Evolutionary conservation across 2,888 invertebrate species (phyloP), one percentile per base, ranked within the genome.

Genomic region (Pachymerium ferrugineum): DNA sequence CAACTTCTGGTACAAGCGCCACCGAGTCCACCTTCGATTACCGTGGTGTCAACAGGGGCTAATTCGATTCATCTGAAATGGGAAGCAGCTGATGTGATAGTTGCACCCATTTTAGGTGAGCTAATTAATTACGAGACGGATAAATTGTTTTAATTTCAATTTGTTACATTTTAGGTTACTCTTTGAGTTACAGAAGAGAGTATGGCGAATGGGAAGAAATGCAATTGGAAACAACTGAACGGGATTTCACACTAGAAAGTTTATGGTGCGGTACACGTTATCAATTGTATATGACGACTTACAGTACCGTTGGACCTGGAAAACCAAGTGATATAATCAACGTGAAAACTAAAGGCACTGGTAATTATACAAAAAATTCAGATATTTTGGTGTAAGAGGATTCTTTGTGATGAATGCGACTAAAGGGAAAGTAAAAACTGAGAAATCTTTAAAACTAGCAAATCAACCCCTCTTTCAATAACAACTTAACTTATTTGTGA

Each of bases 201-300:
- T 95, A 94, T 80, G 94, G 94, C 19, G 93, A 94, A 80, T 95
- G 94, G 94, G 92, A 93, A 84, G 92, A 91, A 8, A 89, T 90
- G 75, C 92, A 93, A 85, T 77, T 81, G 70, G 79, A 78, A 31
- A 90, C 73, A 8, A 62, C 73, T n/a, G 30, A 33, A 16, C 54
- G 70, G 19, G 47, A 35, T n/a, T 80, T 83, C 82, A 92, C 92
- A 16, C 86, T 96, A 78, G 93, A 94, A 79, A 92, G 90, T 81
- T 84, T 97, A 75, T 89, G 92, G 84, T 97, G 97, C 82, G 97
- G 97, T 77, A 93, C 95, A 12, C 88, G 92, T 81, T 97, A 97
- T 83, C 94, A 95, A 82, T 89, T 97, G 77, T 94, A 93, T 81
- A 92, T 95, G 35, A 93, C 93, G 6, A 94, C 95, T 76, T 93